phyloP scores from a whole-genome alignment of 2,888 invertebrate genomes.

The Coecobrya sp. region DNA sequence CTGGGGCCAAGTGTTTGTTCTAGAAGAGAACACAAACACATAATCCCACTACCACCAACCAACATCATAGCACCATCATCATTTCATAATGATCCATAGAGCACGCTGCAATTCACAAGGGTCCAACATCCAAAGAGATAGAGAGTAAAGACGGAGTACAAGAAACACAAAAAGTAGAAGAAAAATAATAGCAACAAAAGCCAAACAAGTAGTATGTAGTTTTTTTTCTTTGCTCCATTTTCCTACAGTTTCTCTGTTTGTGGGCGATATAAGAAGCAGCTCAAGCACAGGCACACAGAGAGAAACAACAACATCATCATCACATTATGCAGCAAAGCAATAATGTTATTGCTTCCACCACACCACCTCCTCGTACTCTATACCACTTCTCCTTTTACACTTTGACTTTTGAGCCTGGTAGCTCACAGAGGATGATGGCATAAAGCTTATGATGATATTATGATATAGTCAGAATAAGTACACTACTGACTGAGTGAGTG shows the following conservation, averaged over 20 bases:
- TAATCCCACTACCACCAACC: not conserved
- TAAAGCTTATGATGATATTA: constrained; percentile 41
- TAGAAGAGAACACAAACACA: not conserved
- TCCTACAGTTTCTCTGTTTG: not conserved
- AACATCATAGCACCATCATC: not conserved
- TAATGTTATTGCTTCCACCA: constrained; percentile 66
- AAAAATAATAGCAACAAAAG: constrained; percentile 45
- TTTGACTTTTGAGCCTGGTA: constrained; percentile 53
- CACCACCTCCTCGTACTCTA: constrained; percentile 1
- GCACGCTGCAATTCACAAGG: constrained; percentile 69
- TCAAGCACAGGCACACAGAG: not conserved
- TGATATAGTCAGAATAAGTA: constrained; percentile 9
- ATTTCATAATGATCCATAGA: constrained; percentile 22
- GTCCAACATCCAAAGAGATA: constrained; percentile 38
- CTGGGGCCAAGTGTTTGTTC: not conserved
- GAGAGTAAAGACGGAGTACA: not conserved
- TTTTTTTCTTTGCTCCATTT: constrained; percentile 25
- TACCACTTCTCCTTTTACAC: constrained; percentile 43
- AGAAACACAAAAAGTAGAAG: not conserved
- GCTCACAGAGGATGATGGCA: not conserved
- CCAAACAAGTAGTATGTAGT: constrained; percentile 1
- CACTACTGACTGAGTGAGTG: not conserved
- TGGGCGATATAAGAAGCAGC: not conserved
- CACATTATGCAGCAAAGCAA: constrained; percentile 62
- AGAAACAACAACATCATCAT: constrained; percentile 34